Base-by-base conservation (phyloP, 37 sponge, comb jelly and placozoan genomes). In the Crambe crambe region DNA sequence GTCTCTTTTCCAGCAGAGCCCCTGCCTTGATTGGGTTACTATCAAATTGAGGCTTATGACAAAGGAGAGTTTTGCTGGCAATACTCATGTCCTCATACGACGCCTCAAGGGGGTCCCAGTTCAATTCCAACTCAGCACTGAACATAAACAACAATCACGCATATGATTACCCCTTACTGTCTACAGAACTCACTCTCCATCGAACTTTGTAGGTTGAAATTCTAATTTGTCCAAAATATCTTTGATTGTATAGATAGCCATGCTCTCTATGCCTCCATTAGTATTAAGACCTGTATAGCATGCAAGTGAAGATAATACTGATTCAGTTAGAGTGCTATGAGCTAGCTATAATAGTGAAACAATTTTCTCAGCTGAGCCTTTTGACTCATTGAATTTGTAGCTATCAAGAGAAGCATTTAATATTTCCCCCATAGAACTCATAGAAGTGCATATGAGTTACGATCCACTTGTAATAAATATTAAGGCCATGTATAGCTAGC, bases 101-200 rank as follows among this genome's bases (percentile, higher is more conserved):
- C 38, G 56, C 61, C 22, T 31, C 65, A 66, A 91, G 66, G 0
- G 92, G 92, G 34, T 91, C 92, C 92, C 92, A 91, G 56, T 70
- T 64, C 63, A 91, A 65, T 2, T 41, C 63, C 42, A 91, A 54
- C 73, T 91, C 91, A 39, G 25, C 1, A 58, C 12, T 12, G 67
- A 29, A 73, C 18, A 47, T 8, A 70, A 42, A 47, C 37, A 17
- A 41, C 40, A 75, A 6, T 23, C 1, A 64, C 30, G 68, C 29
- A 74, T 39, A 26, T 12, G n/a, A 21, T 20, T 25, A 58, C 27
- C 12, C 5, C 15, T 59, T 26, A 62, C 17, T 8, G n/a, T 5
- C 58, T 25, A 76, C 8, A 41, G 56, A 1, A 71, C 83, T 76
- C 54, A 84, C 84, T 76, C 58, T 58, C 77, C 84, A 68, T 59